Conservation (phyloP, 2,113 vertebrate species). For the Tragelaphus scriptus region DNA sequence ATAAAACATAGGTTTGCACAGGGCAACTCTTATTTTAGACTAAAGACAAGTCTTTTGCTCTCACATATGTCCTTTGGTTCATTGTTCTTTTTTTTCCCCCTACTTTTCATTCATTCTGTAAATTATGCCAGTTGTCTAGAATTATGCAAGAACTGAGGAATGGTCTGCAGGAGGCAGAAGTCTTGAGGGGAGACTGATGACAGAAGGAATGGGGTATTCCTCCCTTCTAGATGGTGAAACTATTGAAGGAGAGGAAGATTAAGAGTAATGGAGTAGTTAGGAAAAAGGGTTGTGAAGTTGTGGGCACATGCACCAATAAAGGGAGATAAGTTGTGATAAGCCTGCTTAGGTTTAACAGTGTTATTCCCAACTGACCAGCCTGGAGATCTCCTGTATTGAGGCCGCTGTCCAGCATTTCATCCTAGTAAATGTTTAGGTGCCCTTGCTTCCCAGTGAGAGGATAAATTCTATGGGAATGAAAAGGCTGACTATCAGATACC, state of each 20-base stretch:
- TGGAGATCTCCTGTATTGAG: neutral
- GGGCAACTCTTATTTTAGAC: neutral
- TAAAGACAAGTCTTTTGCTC: neutral
- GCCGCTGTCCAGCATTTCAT: neutral
- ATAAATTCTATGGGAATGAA: neutral
- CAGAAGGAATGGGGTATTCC: neutral
- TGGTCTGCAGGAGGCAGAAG: neutral
- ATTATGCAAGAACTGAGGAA: neutral
- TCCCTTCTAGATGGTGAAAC: neutral
- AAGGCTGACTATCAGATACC: neutral
- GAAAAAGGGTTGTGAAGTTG: neutral
- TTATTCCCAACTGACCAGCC: neutral
- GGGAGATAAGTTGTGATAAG: neutral
- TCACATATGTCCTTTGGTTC: neutral
- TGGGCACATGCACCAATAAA: neutral
- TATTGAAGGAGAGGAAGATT: neutral
- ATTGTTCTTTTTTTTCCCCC: neutral
- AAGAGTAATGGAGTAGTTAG: neutral
- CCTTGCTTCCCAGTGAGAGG: neutral
- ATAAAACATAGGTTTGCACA: neutral
- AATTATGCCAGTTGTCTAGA: neutral
- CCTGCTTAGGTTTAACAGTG: neutral
- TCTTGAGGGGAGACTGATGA: neutral
- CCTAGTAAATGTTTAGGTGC: neutral
- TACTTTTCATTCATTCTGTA: neutral